Conservation (phyloP, 1,140 invertebrate species). For the Arion vulgaris region DNA sequence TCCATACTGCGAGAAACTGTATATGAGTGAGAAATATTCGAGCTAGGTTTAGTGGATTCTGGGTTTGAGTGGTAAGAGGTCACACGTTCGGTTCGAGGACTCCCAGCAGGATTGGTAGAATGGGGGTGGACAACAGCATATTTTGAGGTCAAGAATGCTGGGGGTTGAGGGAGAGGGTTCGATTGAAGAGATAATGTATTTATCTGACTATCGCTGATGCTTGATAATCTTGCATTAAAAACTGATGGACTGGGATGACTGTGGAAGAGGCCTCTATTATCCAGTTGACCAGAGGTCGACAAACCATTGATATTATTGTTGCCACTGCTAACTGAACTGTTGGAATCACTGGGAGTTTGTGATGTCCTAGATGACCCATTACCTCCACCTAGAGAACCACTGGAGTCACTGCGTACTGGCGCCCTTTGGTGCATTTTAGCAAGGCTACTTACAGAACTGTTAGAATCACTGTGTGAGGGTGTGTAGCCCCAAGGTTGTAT, state of each 20-base stretch:
- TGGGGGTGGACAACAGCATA: constrained; percentile 47
- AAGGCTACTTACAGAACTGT: constrained; percentile 31
- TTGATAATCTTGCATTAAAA: constrained; percentile 28
- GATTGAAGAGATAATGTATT: constrained; percentile 2
- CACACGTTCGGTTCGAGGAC: constrained; percentile 43
- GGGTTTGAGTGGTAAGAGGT: constrained; percentile 27
- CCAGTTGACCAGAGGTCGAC: neutral
- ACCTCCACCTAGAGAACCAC: constrained; percentile 26
- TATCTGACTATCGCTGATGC: constrained; percentile 30
- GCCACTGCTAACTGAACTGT: constrained; percentile 17
- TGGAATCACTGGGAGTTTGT: constrained; percentile 32
- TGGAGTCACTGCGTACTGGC: constrained; percentile 28
- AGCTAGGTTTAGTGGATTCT: constrained; percentile 13
- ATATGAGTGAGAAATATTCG: neutral
- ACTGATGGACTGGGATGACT: neutral
- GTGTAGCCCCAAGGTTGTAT: constrained; percentile 28
- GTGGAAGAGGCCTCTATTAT: constrained; percentile 3
- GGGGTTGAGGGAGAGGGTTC: constrained; percentile 16
- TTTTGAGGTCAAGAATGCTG: constrained; percentile 30
- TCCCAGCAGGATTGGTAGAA: constrained; percentile 44
- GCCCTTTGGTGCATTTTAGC: neutral
- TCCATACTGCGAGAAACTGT: constrained; percentile 62
- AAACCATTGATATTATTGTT: constrained; percentile 5
- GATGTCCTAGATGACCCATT: neutral
- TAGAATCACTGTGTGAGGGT: constrained; percentile 28